phyloP scores from a whole-genome alignment of 2,113 vertebrate genomes.

The Crotalus horridus region DNA sequence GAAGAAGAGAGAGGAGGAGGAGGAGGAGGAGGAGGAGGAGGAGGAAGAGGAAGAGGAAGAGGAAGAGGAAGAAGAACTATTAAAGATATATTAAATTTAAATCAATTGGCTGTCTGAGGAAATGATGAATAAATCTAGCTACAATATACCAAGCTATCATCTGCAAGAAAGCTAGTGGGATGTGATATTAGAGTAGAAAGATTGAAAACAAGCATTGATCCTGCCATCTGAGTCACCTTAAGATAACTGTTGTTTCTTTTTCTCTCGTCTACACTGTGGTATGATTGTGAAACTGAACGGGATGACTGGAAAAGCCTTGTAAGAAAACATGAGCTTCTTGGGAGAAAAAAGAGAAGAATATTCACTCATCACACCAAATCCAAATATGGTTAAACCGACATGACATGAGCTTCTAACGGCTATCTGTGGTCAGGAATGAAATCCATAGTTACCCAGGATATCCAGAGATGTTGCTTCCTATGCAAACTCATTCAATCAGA shows the following conservation, averaged over 20 bases:
- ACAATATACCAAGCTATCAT: background rate
- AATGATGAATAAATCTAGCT: constrained; percentile 23
- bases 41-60: too few species aligned
- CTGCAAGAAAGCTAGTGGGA: background rate
- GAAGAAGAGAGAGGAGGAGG: too few species aligned
- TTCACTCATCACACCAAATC: background rate
- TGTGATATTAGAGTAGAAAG: background rate
- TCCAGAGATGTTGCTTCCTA: background rate
- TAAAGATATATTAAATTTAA: constrained; percentile 56
- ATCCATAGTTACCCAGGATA: background rate
- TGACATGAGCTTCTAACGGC: background rate
- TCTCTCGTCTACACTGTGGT: background rate
- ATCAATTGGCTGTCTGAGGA: constrained; percentile 52
- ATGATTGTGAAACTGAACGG: background rate
- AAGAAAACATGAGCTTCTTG: background rate
- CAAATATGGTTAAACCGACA: background rate
- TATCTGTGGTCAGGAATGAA: background rate
- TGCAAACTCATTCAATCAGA: background rate
- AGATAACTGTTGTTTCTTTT: background rate
- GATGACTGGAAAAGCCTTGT: background rate
- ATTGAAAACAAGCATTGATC: background rate
- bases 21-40: too few species aligned
- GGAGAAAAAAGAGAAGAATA: background rate
- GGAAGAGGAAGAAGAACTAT: too few species aligned
- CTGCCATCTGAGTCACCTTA: background rate